Evolutionary conservation across 2,888 invertebrate genomes (phyloP).

Genomic region (Hecatera dysodea): DNA sequence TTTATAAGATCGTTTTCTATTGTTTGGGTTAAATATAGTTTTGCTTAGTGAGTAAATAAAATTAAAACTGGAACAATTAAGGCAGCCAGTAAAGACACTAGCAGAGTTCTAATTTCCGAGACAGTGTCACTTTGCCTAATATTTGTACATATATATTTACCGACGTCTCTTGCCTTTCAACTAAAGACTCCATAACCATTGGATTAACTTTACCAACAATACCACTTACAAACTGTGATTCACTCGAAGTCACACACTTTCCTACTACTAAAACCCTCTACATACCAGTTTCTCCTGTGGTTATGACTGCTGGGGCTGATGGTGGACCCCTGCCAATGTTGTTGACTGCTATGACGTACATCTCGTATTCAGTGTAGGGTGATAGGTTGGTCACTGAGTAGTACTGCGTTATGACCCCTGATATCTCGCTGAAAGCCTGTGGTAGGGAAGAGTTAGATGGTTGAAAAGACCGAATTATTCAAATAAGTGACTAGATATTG

Average conservation of each 20-base stretch:
- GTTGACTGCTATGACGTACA: conserved; percentile 98
- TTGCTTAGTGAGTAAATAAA: conserved; percentile 9
- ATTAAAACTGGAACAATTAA: conserved; percentile 2
- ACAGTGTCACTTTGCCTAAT: not conserved
- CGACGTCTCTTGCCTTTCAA: conserved; percentile 5
- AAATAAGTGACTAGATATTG: too few species aligned
- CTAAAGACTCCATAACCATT: not conserved
- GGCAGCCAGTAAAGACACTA: not conserved
- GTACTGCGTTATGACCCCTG: conserved; percentile 97
- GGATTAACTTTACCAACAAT: not conserved
- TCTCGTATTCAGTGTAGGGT: conserved; percentile 98
- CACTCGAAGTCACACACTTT: conserved; percentile 22
- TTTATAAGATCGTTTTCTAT: not conserved
- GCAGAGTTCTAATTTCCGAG: not conserved
- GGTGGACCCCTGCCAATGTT: conserved; percentile 98
- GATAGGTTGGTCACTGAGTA: conserved; percentile 97
- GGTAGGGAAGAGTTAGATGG: not conserved
- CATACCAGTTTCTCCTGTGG: conserved; percentile 99
- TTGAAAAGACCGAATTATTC: not conserved
- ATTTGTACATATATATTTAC: not conserved
- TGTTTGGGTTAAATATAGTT: not conserved
- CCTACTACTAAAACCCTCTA: conserved; percentile 39
- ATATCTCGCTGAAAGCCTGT: conserved; percentile 97
- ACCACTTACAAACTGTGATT: conserved; percentile 6
- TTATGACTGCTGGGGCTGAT: conserved; percentile 96